phyloP scores from a whole-genome alignment of 2,888 invertebrate genomes.

The Drepana falcataria region DNA sequence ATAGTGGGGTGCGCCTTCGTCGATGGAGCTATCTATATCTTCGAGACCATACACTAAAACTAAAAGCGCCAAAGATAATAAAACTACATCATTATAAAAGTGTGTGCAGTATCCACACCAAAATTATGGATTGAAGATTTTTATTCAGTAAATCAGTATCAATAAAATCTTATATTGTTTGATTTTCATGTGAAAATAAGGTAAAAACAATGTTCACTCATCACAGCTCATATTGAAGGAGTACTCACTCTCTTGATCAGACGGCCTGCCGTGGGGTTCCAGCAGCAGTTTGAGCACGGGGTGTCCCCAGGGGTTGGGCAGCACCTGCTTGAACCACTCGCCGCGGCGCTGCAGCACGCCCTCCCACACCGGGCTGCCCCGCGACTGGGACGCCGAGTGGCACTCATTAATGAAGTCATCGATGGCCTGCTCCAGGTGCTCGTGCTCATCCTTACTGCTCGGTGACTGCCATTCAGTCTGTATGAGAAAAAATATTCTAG shows the following conservation, averaged over 20 bases:
- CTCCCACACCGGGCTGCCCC: slow-evolving; percentile 49
- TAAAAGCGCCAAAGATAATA: too few relatives aligned
- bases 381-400: slow-evolving; percentile 43
- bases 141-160: too few relatives aligned
- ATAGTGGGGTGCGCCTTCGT: too few relatives aligned
- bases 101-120: too few relatives aligned
- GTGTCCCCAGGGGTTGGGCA: slow-evolving; percentile 76
- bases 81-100: too few relatives aligned
- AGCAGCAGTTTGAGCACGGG: slow-evolving; percentile 76
- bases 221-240: neutral
- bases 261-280: slow-evolving; percentile 72
- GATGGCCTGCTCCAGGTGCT: slow-evolving; percentile 45
- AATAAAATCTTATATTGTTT: too few relatives aligned
- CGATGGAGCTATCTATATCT: too few relatives aligned
- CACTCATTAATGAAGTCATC: slow-evolving; percentile 51
- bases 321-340: slow-evolving; percentile 75
- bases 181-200: too few relatives aligned
- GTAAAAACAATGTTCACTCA: too few relatives aligned
- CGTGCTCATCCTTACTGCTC: slow-evolving; percentile 47
- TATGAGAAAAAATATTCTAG: slow-evolving; percentile 4
- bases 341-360: slow-evolving; percentile 69
- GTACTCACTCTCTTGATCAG: slow-evolving; percentile 49
- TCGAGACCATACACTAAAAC: too few relatives aligned
- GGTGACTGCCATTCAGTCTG: slow-evolving; percentile 66
- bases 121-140: too few relatives aligned